Evolutionary conservation across 2,797 vertebrate species (phyloP), one percentile per base, ranked within the genome.

Genomic region (Decapterus maruadsi): DNA sequence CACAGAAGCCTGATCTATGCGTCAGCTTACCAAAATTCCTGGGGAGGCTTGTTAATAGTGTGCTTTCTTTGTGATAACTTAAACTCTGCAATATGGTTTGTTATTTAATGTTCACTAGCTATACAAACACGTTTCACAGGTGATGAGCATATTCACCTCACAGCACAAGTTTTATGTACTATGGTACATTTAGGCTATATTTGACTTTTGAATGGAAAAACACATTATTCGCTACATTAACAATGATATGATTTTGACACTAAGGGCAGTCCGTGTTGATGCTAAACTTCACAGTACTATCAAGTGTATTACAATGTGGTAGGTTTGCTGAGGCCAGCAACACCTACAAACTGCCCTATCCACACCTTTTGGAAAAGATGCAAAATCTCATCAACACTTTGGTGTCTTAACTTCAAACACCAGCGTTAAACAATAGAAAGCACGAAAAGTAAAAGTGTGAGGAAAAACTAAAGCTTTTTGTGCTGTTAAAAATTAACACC

Each of bases 321-420:
- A 48, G 65, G 40, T 34, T 71, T 22, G 26, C 61, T 80, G 51
- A 65, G 43, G 38, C 50, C 46, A 22, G 42, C 54, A 78, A 77
- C 63, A 79, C 77, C 53, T 62, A 45, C 34, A 82, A 85, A 63
- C 63, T 57, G 57, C 70, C 58, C 74, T 29, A 34, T 89, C 65
- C 62, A 82, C 71, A 87, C 81, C 66, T 83, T 42, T 34, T 6
- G 19, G 45, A 58, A 42, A 60, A 56, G 51, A 73, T 72, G 64
- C n/a, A 55, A 77, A 77, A 86, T 79, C 9, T 83, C 54, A 86
- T 82, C 61, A 77, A 77, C 77, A 82, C 76, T 68, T 61, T 50
- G 60, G 60, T 69, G 50, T 43, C 38, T 72, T 48, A 60, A 72
- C 38, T 56, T 69, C 17, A 75, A 51, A 77, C 46, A 73, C 62